Percentiles rank a stretch among this genome's conserved stretches.
phyloP scores from a whole-genome alignment of 1,140 invertebrate species.

The Pseudobourletiella spinata region DNA sequence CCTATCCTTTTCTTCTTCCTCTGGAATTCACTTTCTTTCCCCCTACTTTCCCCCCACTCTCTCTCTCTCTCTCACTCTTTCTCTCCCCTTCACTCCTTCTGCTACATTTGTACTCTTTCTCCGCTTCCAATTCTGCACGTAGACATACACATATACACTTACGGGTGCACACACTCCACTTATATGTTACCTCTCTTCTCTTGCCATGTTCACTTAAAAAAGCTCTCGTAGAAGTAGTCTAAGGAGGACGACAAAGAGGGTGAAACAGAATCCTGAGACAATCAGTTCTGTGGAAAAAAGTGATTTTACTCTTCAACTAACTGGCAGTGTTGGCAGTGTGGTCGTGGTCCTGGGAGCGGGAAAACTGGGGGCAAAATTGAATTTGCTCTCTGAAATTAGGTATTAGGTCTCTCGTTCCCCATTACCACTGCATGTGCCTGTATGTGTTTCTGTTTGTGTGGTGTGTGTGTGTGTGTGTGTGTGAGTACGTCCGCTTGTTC shows the following conservation, averaged over 20 bases:
- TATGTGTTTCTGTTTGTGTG: too few species aligned
- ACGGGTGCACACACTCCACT: too few species aligned
- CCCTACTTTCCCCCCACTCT: not conserved
- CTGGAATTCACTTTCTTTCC: not conserved
- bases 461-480: too few species aligned
- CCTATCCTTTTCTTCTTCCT: not conserved
- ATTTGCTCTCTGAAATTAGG: slow-evolving; percentile 1
- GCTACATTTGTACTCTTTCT: too few species aligned
- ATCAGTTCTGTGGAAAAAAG: not conserved
- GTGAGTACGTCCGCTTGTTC: too few species aligned
- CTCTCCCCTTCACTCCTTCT: not conserved
- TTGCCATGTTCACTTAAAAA: not conserved
- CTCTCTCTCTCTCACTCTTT: not conserved
- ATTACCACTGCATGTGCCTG: too few species aligned
- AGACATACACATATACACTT: too few species aligned
- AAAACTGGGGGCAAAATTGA: not conserved
- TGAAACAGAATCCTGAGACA: not conserved
- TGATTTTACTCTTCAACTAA: not conserved
- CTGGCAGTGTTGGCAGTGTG: too few species aligned
- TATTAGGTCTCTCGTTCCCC: not conserved
- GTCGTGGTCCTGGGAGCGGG: too few species aligned
- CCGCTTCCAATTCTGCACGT: too few species aligned
- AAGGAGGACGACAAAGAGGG: not conserved
- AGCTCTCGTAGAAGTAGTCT: not conserved
- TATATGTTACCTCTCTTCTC: too few species aligned